Percentiles rank a stretch among this genome's conserved stretches.
Conservation (phyloP, 2,888 invertebrate species). For the Congeria kusceri region DNA sequence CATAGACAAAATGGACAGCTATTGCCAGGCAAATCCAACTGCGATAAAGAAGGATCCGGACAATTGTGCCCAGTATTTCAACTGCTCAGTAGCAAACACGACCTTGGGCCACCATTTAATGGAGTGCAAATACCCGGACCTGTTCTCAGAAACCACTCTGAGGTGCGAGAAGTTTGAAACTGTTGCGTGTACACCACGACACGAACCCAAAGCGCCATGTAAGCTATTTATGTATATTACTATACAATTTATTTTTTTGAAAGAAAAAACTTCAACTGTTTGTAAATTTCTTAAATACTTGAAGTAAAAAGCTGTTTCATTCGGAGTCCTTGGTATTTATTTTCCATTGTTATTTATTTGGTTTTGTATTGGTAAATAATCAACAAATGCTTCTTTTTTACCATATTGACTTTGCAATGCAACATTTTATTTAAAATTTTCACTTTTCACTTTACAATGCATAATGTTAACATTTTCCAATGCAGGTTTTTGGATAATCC, state of each 20-base stretch:
- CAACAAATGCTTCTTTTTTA: too few species aligned
- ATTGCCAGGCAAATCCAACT: slow-evolving; percentile 58
- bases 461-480: too few species aligned
- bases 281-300: too few species aligned
- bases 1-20: slow-evolving; percentile 55
- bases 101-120: slow-evolving; percentile 22
- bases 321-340: too few species aligned
- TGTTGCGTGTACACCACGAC: slow-evolving; percentile 57
- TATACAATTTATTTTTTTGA: not conserved
- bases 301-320: too few species aligned
- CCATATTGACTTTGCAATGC: too few species aligned
- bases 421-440: too few species aligned
- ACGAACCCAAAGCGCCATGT: slow-evolving; percentile 67
- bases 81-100: slow-evolving; percentile 47
- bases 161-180: slow-evolving; percentile 55
- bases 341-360: too few species aligned
- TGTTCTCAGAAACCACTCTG: slow-evolving; percentile 53
- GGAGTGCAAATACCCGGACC: slow-evolving; percentile 65
- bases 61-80: slow-evolving; percentile 64
- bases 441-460: too few species aligned
- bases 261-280: too few species aligned
- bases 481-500: too few species aligned
- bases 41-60: slow-evolving; percentile 49
- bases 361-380: too few species aligned
- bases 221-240: slow-evolving; percentile 20